Evolutionary conservation across 2,888 invertebrate genomes (phyloP), one percentile per base, ranked within the genome.

Genomic region (Scaptomyza polygonia): DNA sequence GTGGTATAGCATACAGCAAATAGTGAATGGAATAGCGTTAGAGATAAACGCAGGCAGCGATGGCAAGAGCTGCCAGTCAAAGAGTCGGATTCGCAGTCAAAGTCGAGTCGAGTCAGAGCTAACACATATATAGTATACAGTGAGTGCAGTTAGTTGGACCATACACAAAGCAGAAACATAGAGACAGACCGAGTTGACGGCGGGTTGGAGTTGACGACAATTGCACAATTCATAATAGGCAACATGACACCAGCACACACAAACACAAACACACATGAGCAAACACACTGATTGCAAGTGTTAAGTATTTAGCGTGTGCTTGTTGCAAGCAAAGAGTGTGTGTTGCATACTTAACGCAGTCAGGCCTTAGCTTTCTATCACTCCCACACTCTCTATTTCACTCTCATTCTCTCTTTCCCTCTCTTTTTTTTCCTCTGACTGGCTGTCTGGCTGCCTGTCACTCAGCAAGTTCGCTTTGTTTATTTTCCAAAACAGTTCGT

Each of bases 211-310:
- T 70, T 77, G 87, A 83, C 85, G 77, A 83, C 83, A 83, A 83
- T 83, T 85, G 83, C 79, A 85, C 87, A 83, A 83, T 83, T 86
- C 85, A 86, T 86, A 83, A 83, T 83, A 77, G 85, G 82, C 77
- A 86, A 84, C 79, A 78, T 76, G 79, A 78, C 78, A 74, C 73
- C 32, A 49, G 49, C 65, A 53, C 59, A 54, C 45, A 48, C 39
- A 29, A 54, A 47, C 55, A 30, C 40, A 36, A 34, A 27, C 39
- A 45, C 40, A 39, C 27, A 18, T 27, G 11, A 25, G 21, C 44
- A 36, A 43, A 32, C 44, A 25, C 43, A 49, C 21, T 36, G 54
- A 56, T 56, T 66, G 56, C 54, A 53, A 66, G 70, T 73, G 84
- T 71, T 76, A 80, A 69, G 80, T 75, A 70, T 69, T 77, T 69